These are phyloP conservation scores for Macrotis lagotis DNA, from an alignment of 2,113 vertebrate species.

Conservation along the genomic window DNA sequence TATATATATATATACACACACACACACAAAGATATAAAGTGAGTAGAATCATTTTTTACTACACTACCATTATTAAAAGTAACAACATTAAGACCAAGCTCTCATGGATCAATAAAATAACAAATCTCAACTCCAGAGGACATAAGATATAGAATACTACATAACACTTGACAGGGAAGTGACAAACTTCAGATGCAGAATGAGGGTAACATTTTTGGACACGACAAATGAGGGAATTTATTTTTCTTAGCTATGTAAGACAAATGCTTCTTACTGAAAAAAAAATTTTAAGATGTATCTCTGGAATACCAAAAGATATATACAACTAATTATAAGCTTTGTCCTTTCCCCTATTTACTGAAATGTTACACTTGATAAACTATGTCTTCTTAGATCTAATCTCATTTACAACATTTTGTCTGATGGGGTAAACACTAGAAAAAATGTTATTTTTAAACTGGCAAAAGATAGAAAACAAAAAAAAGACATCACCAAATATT, in stretches of 20 bases:
- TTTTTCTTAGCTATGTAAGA: background rate
- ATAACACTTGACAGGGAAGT: background rate
- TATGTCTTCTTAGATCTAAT: conserved; percentile 22
- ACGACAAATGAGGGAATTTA: background rate
- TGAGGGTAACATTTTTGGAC: background rate
- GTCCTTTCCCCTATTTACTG: conserved; percentile 26
- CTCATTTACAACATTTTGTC: conserved; percentile 13
- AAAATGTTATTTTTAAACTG: background rate
- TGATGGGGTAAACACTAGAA: conserved; percentile 11
- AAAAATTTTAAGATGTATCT: conserved; percentile 9
- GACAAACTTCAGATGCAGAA: background rate
- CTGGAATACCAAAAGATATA: background rate
- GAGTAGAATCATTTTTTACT: background rate
- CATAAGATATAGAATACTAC: background rate
- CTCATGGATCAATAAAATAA: background rate
- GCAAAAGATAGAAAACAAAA: conserved; percentile 21
- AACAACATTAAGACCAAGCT: background rate
- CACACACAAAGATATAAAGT: too few species aligned
- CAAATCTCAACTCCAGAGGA: background rate
- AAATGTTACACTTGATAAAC: conserved; percentile 19
- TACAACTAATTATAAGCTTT: background rate
- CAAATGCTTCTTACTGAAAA: background rate
- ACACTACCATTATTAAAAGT: background rate
- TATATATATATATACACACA: too few species aligned
- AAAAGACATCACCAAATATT: conserved; percentile 33